Conservation (phyloP, 2,888 invertebrate species). For the Phaonia tiefii region DNA sequence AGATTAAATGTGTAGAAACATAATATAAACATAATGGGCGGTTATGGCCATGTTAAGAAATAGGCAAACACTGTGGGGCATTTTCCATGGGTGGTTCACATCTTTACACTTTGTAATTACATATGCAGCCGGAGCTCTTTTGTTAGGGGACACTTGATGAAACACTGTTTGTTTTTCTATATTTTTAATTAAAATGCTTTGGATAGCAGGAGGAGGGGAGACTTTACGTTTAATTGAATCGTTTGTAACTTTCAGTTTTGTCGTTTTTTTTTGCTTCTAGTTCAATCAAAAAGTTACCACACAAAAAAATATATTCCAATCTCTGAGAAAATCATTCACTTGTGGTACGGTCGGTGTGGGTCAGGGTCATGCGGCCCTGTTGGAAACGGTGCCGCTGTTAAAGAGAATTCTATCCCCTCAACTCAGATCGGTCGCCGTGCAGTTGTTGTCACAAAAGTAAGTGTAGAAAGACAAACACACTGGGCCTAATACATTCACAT, state of each 20-base stretch:
- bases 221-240: conserved; percentile 52
- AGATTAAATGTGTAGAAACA: conserved; percentile 66
- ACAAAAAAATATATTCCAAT: conserved; percentile 82
- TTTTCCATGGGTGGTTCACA: background rate
- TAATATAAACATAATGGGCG: conserved; percentile 60
- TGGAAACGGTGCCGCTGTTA: conserved; percentile 88
- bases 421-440: conserved; percentile 85
- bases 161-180: conserved; percentile 35
- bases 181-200: conserved; percentile 26
- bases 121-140: conserved; percentile 48
- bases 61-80: conserved; percentile 22
- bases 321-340: conserved; percentile 85
- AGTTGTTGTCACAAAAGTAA: conserved; percentile 78
- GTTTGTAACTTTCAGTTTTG: conserved; percentile 43
- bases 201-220: background rate
- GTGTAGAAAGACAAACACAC: conserved; percentile 57
- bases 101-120: conserved; percentile 63
- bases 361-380: conserved; percentile 81
- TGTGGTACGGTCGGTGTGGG: conserved; percentile 77
- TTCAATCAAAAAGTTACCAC: conserved; percentile 82
- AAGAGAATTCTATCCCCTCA: conserved; percentile 87
- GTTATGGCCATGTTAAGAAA: conserved; percentile 33
- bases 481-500: conserved; percentile 6
- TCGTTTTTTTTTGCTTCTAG: conserved; percentile 77
- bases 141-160: background rate